Evolutionary conservation across 2,797 vertebrate genomes (phyloP).

Genomic region (Rhabdomys pumilio): DNA sequence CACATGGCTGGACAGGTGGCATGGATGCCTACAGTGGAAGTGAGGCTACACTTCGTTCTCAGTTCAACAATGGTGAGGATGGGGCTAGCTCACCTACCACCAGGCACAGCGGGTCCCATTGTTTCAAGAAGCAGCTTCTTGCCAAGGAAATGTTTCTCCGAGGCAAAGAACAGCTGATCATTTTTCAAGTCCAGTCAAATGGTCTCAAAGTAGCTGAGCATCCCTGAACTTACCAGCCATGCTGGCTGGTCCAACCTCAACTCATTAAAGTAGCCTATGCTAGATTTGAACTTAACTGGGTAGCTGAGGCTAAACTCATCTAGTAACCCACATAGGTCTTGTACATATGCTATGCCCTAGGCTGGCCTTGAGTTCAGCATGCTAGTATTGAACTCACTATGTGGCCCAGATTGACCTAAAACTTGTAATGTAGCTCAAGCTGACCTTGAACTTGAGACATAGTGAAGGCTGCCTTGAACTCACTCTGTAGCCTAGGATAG

Average conservation of each 20-base stretch:
- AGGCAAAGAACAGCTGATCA: not conserved
- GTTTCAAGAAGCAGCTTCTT: not conserved
- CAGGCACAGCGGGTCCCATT: accelerated
- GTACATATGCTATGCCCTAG: not conserved
- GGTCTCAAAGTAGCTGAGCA: not conserved
- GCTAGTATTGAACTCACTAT: not conserved
- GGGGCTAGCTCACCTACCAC: not conserved
- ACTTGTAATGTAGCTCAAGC: not conserved
- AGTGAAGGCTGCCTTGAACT: not conserved
- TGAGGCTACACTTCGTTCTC: not conserved
- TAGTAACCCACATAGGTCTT: no score
- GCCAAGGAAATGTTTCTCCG: not conserved
- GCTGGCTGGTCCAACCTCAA: not conserved
- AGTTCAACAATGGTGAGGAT: not conserved
- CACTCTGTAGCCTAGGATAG: not conserved
- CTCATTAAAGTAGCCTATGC: not conserved
- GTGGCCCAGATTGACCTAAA: not conserved
- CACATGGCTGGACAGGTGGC: accelerated
- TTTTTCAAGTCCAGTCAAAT: no score
- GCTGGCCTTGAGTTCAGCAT: not conserved
- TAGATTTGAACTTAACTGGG: not conserved
- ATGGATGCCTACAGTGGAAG: accelerated
- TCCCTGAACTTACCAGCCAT: not conserved
- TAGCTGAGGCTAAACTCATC: not conserved
- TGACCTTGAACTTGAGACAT: not conserved